Evolutionary conservation across 2,113 vertebrate genomes (phyloP), one percentile per base, ranked within the genome.

Genomic region (Pagrus major): DNA sequence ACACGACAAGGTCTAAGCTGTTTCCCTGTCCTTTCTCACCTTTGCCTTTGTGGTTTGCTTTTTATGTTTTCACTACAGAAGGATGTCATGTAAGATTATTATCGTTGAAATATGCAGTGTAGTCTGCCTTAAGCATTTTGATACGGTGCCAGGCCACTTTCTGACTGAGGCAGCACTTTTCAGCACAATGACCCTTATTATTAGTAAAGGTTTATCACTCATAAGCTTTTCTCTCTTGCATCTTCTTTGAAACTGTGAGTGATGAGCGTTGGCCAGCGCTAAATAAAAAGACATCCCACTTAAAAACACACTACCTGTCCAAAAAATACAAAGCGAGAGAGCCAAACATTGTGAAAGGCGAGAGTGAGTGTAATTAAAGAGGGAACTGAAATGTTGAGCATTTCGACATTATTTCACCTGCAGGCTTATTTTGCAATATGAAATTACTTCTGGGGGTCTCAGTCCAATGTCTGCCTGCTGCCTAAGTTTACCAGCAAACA

Each of bases 361-460:
- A 31, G 10, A 47, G 35, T 14, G 41, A 69, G n/a, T 66, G 52
- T 70, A 87, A 87, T 88, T 86, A 89, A 81, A 85, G 41, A 65
- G 35, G 27, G 23, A 78, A 47, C 41, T 69, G 44, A 80, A 66
- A 89, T 66, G 71, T 59, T 83, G 39, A 69, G 68, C 54, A 21
- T 77, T 81, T 84, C 9, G 11, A 72, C 70, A 54, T 63, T 44
- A 83, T 90, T 90, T 85, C 56, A 63, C 71, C 75, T 42, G 52
- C 15, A 5, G 68, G 61, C 60, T 64, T 83, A 81, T 80, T 85
- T 73, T 80, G 67, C 27, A 41, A 85, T 84, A 87, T 90, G 81
- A 89, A 90, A 93, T 93, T 85, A 88, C 86, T 89, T 91, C 58
- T 88, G 88, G 83, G 90, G 84, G 86, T 92, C 90, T 92, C 92